phyloP scores from a whole-genome alignment of 2,797 vertebrate genomes.

The Sebastolobus altivelis region DNA sequence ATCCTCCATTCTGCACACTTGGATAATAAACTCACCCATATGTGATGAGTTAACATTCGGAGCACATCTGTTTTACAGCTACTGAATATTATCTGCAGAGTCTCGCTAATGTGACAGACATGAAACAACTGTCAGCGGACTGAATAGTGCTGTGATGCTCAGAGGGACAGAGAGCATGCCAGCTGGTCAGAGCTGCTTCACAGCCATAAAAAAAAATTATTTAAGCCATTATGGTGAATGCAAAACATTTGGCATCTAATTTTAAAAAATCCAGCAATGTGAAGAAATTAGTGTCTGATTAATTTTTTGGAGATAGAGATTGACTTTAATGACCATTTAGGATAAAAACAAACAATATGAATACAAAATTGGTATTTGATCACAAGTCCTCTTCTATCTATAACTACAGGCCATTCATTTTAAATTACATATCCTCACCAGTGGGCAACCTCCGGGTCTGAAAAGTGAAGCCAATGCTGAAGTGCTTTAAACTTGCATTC shows the following conservation, averaged over 20 bases:
- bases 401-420: background rate
- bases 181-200: conserved; percentile 52
- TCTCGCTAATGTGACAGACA: conserved; percentile 46
- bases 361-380: background rate
- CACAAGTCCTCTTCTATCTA: background rate
- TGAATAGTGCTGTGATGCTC: conserved; percentile 20
- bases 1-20: conserved; percentile 20
- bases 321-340: conserved; percentile 12
- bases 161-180: conserved; percentile 38
- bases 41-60: conserved; percentile 40
- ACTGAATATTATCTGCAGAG: conserved; percentile 48
- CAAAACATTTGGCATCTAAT: conserved; percentile 45
- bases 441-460: too few species aligned
- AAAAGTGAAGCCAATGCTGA: too few species aligned
- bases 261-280: background rate
- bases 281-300: conserved; percentile 9
- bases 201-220: conserved; percentile 29
- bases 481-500: too few species aligned
- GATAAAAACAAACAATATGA: background rate
- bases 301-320: background rate
- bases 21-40: conserved; percentile 25
- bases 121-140: conserved; percentile 50
- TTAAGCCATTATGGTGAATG: conserved; percentile 23
- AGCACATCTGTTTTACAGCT: conserved; percentile 60
- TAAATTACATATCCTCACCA: background rate